Conservation (phyloP, 2,797 vertebrate genomes). For the Acanthurus tractus region DNA sequence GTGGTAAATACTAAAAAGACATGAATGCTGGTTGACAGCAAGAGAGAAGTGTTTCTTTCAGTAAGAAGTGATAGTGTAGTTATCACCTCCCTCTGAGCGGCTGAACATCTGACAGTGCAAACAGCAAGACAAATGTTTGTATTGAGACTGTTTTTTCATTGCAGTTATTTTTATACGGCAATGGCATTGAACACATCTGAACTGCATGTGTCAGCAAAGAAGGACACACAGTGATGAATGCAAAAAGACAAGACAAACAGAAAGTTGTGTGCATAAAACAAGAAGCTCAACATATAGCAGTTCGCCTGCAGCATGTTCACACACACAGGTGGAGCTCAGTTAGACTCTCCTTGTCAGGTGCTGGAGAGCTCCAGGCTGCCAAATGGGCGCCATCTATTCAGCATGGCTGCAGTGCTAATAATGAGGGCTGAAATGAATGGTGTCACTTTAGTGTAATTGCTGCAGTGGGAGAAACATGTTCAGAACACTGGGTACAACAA, state of each 20-base stretch:
- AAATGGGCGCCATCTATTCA: slow-evolving; percentile 57
- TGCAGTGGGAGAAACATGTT: slow-evolving; percentile 63
- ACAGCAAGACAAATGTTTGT: slow-evolving; percentile 42
- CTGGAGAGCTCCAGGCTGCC: slow-evolving; percentile 51
- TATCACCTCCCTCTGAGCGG: slow-evolving; percentile 30
- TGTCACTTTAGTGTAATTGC: slow-evolving; percentile 70
- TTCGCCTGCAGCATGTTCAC: slow-evolving; percentile 38
- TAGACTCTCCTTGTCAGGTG: slow-evolving; percentile 49
- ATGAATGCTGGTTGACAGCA: slow-evolving; percentile 29
- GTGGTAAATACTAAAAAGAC: slow-evolving; percentile 41
- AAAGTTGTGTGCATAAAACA: background rate
- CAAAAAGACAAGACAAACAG: slow-evolving; percentile 16
- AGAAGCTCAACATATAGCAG: background rate
- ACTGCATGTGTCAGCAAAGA: slow-evolving; percentile 5
- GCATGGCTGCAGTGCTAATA: slow-evolving; percentile 53
- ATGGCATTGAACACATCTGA: slow-evolving; percentile 4
- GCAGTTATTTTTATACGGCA: background rate
- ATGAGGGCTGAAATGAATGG: slow-evolving; percentile 66
- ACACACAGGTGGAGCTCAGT: slow-evolving; percentile 65
- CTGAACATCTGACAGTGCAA: slow-evolving; percentile 30
- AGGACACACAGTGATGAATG: slow-evolving; percentile 20
- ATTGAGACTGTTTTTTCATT: slow-evolving; percentile 36
- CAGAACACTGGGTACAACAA: slow-evolving; percentile 48
- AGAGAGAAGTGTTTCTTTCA: slow-evolving; percentile 40
- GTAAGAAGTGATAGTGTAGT: slow-evolving; percentile 39